Base-by-base conservation (phyloP, 2,113 vertebrate genomes). In the Crotalus viridis region DNA sequence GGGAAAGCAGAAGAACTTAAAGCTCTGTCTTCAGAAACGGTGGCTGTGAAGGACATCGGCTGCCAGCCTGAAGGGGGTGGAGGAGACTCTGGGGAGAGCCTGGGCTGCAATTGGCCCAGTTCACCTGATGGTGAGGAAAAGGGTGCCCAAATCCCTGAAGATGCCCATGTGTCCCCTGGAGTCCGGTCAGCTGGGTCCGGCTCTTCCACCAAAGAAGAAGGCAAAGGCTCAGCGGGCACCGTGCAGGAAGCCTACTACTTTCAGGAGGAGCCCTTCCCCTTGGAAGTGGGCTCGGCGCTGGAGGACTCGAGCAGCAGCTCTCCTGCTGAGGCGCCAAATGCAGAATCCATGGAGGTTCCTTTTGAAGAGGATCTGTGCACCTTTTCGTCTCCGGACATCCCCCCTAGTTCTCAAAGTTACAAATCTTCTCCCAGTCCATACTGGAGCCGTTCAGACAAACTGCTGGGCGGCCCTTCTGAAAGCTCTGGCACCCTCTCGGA, bases 181-280 rank as follows among this genome's bases (percentile, higher is more conserved):
- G 2, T 26, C 24, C 7, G 0, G 43, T 87, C 93, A 3, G 15
- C 21, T 10, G 3, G 15, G 21, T 10, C 43, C 1, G n/a, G 17
- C 24, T 54, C 28, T 7, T 8, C 3, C 5, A 1, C 22, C 39
- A 43, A 43, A 43, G 21, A 9, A 3, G 52, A 56, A 57, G 59
- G 52, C 17, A 2, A 56, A 21, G 57, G 51, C 19, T 22, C 51
- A 10, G n/a, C 5, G 3, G 8, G 1, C 39, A 1, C 87, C 2
- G 13, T 57, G 22, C 52, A 48, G 69, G 46, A 81, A 4, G 8
- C 26, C 43, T 69, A 0, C 9, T 61, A 55, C 46, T 91, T 74
- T 0, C n/a, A 93, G 9, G 90, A 93, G 39, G 90, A 93, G 21
- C 13, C 39, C 28, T 61, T 91, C 54, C 64, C 85, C 5, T 24